Conservation (phyloP, 2,797 vertebrate genomes). For the Xenops minutus region DNA sequence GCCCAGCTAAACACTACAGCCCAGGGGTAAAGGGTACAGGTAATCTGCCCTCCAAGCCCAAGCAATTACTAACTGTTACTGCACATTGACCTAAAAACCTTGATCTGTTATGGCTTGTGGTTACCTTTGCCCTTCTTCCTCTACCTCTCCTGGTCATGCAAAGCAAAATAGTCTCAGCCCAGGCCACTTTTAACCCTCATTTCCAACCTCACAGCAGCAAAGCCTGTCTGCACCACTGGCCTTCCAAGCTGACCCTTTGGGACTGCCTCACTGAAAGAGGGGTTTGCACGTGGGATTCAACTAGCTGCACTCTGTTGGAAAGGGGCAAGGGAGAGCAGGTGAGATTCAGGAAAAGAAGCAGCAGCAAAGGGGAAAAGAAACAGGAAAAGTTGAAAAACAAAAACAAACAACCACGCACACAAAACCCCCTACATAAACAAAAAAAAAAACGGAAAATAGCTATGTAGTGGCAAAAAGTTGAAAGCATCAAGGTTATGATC, state of each 20-base stretch:
- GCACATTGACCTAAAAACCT: background rate
- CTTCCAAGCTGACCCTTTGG: background rate
- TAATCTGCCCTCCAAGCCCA: background rate
- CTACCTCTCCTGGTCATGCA: background rate
- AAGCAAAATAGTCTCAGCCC: background rate
- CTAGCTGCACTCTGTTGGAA: background rate
- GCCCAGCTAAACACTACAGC: background rate
- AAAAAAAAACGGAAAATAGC: accelerated
- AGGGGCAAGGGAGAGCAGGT: background rate
- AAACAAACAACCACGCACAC: background rate
- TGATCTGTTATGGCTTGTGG: background rate
- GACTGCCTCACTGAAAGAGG: no score
- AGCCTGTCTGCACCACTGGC: background rate
- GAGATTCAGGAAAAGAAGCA: background rate
- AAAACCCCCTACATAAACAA: background rate
- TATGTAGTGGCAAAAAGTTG: background rate
- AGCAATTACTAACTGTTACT: background rate
- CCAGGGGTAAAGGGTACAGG: background rate
- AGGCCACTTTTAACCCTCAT: background rate
- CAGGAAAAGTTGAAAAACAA: background rate
- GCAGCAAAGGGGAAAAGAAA: background rate
- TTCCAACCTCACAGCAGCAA: background rate
- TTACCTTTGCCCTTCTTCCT: background rate
- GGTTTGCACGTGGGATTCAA: background rate
- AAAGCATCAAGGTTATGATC: background rate